phyloP scores from a whole-genome alignment of 2,113 vertebrate genomes.

The Mandrillus leucophaeus region DNA sequence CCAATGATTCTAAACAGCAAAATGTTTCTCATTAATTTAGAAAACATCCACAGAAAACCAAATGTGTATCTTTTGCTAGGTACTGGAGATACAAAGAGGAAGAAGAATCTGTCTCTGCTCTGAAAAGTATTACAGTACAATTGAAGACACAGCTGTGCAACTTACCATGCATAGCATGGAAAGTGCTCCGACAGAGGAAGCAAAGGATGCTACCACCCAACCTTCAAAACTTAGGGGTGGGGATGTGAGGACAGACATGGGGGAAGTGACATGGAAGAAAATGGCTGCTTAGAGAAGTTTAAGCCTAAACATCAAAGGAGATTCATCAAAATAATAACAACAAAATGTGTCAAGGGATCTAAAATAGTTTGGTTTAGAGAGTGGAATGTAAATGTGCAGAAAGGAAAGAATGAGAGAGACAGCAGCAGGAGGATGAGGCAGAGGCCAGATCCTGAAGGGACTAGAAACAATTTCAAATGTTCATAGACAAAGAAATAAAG shows the following conservation, averaged over 20 bases:
- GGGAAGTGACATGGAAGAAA: background rate
- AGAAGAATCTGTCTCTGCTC: background rate
- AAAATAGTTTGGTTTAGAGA: background rate
- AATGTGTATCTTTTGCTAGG: background rate
- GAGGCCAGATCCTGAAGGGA: background rate
- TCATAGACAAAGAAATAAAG: background rate
- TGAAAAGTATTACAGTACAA: background rate
- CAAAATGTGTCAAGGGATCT: background rate
- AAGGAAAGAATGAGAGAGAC: background rate
- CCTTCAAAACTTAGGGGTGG: background rate
- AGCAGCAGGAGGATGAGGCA: background rate
- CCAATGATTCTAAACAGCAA: constrained; percentile 36
- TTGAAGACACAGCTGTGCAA: background rate
- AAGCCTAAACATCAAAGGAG: background rate
- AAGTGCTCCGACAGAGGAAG: background rate
- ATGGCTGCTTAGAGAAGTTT: background rate
- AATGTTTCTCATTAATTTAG: constrained; percentile 29
- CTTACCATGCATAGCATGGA: too few species aligned
- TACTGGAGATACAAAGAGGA: background rate
- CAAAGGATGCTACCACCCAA: background rate
- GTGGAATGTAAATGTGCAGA: background rate
- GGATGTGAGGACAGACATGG: background rate
- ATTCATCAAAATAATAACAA: background rate
- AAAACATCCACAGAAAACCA: background rate
- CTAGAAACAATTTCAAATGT: background rate